These are phyloP conservation scores for Eulimnadia texana DNA, from an alignment of 1,140 invertebrate genomes.

Conservation along the genomic window DNA sequence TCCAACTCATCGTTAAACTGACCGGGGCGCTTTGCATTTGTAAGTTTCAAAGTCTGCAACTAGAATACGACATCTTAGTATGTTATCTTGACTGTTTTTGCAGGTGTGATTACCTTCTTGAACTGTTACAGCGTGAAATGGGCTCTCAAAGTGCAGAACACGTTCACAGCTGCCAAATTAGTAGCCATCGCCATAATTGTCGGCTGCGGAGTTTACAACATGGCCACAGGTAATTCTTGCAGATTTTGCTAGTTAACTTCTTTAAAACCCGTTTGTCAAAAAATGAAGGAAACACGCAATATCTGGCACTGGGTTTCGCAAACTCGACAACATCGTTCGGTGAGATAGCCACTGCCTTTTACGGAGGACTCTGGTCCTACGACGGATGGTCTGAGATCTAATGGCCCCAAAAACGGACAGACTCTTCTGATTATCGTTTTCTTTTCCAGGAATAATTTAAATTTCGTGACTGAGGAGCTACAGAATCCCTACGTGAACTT, in stretches of 20 bases:
- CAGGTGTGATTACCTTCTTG: slow-evolving; percentile 29
- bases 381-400: slow-evolving; percentile 30
- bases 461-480: slow-evolving; percentile 50
- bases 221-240: slow-evolving; percentile 26
- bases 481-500: slow-evolving; percentile 48
- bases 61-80: background rate
- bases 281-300: slow-evolving; percentile 28
- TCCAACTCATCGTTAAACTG: slow-evolving; percentile 1
- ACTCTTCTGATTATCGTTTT: too few species aligned
- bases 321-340: slow-evolving; percentile 26
- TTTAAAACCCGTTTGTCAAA: background rate
- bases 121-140: slow-evolving; percentile 34
- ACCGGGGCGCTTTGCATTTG: slow-evolving; percentile 20
- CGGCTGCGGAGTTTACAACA: slow-evolving; percentile 28
- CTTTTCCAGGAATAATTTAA: slow-evolving; percentile 39
- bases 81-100: background rate
- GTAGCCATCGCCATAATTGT: slow-evolving; percentile 31
- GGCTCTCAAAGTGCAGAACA: slow-evolving; percentile 31
- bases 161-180: slow-evolving; percentile 33
- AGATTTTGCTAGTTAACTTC: slow-evolving; percentile 1
- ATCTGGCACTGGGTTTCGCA: slow-evolving; percentile 30
- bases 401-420: background rate
- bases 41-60: slow-evolving; percentile 10
- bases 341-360: slow-evolving; percentile 36
- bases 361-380: slow-evolving; percentile 37